phyloP scores from a whole-genome alignment of 2,113 vertebrate genomes.

The Catharus bicknelli region DNA sequence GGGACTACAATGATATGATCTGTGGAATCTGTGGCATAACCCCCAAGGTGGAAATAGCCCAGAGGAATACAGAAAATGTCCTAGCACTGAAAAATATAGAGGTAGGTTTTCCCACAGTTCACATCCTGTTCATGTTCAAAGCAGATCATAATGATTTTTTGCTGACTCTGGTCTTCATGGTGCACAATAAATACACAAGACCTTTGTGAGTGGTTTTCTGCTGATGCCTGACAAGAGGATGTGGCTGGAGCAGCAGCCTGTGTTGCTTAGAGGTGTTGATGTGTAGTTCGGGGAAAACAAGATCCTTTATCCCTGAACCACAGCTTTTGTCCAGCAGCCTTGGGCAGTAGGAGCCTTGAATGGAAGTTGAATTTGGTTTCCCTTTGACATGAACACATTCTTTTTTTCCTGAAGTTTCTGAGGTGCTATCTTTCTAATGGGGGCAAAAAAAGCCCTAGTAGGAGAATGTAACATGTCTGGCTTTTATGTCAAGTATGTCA shows the following conservation, averaged over 20 bases:
- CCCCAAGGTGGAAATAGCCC: slow-evolving; percentile 92
- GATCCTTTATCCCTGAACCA: neutral
- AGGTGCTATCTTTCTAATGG: neutral
- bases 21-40: slow-evolving; percentile 95
- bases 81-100: slow-evolving; percentile 92
- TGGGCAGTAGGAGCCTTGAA: neutral
- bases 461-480: neutral
- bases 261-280: neutral
- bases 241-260: slow-evolving; percentile 20
- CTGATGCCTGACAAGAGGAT: slow-evolving; percentile 35
- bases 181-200: neutral
- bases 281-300: neutral
- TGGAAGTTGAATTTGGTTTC: neutral
- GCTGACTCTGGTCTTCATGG: neutral
- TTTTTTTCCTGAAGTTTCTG: neutral
- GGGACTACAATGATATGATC: slow-evolving; percentile 99
- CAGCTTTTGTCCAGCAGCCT: neutral
- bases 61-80: slow-evolving; percentile 82
- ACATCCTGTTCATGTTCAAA: neutral
- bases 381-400: neutral
- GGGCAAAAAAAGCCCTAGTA: neutral
- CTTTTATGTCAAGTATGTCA: neutral
- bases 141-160: neutral
- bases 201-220: slow-evolving; percentile 14
- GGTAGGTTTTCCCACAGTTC: slow-evolving; percentile 68